phyloP scores from a whole-genome alignment of 2,797 vertebrate genomes.

The Sebastes oblongus region DNA sequence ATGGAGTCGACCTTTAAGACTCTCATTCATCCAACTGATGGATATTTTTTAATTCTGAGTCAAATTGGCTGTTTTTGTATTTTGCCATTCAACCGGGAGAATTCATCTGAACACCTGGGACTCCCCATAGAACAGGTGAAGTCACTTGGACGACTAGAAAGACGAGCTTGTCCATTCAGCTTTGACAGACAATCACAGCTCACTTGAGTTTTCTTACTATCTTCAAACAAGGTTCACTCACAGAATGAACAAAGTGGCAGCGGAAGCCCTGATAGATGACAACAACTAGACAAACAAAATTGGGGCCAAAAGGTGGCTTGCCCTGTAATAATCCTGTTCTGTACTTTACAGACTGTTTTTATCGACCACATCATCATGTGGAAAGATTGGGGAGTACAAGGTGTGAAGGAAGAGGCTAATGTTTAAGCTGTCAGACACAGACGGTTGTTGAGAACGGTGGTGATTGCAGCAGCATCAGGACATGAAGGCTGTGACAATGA shows the following conservation, averaged over 20 bases:
- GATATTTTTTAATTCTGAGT: neutral
- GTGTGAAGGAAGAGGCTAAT: constrained; percentile 8
- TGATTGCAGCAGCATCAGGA: constrained; percentile 66
- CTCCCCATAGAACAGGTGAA: no score
- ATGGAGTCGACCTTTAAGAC: neutral
- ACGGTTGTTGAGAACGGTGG: constrained; percentile 23
- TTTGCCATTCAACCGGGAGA: neutral
- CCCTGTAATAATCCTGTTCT: neutral
- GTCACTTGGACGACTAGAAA: neutral
- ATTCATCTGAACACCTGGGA: neutral
- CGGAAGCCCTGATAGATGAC: neutral
- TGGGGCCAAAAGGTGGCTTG: neutral
- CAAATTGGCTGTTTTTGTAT: neutral
- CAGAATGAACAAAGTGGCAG: neutral
- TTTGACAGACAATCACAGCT: neutral
- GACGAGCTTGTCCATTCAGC: neutral
- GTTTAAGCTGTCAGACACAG: constrained; percentile 66
- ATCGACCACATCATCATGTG: neutral
- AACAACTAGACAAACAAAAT: neutral
- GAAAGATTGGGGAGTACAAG: neutral
- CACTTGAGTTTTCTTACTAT: neutral
- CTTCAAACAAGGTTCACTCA: neutral
- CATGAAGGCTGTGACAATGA: constrained; percentile 63
- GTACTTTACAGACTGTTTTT: neutral
- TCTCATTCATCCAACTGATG: neutral